Conservation (phyloP, 2,797 vertebrate genomes). For the Decapterus maruadsi region DNA sequence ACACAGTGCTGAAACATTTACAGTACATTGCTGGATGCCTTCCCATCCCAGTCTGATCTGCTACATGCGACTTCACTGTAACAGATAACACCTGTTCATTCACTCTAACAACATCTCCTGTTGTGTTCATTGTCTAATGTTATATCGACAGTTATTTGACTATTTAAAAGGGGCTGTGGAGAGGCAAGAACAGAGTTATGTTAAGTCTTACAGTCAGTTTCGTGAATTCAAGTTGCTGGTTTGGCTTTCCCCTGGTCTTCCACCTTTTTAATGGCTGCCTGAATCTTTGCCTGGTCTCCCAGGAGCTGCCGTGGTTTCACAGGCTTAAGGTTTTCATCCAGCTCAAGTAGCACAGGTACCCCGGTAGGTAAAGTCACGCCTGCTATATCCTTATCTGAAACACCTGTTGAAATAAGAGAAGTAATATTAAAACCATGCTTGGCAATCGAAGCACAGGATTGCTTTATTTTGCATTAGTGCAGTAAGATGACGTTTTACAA, state of each 20-base stretch:
- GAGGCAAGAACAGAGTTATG: not conserved
- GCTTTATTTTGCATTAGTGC: conserved; percentile 2
- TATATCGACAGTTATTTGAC: conserved; percentile 16
- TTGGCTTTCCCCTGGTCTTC: conserved; percentile 97
- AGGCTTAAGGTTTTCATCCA: conserved; percentile 92
- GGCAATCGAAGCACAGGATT: not conserved
- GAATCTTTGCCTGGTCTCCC: conserved; percentile 94
- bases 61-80: conserved; percentile 27
- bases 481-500: not conserved
- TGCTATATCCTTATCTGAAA: conserved; percentile 92
- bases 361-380: conserved; percentile 95
- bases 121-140: conserved; percentile 18
- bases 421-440: not conserved
- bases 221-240: conserved; percentile 58
- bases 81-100: conserved; percentile 15
- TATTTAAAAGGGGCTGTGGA: conserved; percentile 1
- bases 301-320: conserved; percentile 91
- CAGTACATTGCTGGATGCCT: conserved; percentile 36
- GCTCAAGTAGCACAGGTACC: conserved; percentile 93
- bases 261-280: conserved; percentile 96
- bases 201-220: conserved; percentile 18
- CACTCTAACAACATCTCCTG: conserved; percentile 14
- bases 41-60: not conserved
- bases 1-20: conserved; percentile 55
- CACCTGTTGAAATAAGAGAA: conserved; percentile 82